Evolutionary conservation across 2,797 vertebrate species (phyloP).

Genomic region (Smutsia gigantea): DNA sequence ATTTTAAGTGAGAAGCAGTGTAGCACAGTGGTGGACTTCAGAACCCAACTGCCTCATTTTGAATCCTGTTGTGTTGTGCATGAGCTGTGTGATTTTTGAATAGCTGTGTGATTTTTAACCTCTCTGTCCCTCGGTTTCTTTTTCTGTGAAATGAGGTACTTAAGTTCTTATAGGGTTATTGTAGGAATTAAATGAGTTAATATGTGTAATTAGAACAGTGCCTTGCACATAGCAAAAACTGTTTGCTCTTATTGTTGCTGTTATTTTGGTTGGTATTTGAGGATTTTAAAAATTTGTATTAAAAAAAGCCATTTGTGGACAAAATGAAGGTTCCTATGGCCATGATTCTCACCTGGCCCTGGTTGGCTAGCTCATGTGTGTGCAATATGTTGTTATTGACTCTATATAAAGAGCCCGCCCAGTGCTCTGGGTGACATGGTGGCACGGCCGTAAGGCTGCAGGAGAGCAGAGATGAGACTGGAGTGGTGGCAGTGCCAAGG

Average conservation of each 20-base stretch:
- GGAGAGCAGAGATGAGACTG: no score
- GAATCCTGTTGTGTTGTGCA: not conserved
- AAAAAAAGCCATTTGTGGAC: not conserved
- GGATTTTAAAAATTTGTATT: not conserved
- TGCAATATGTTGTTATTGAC: no score
- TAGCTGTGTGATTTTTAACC: not conserved
- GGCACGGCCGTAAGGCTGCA: no score
- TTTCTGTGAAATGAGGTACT: slow-evolving; percentile 9
- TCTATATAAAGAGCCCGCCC: no score
- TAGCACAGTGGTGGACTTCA: not conserved
- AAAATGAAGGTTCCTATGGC: no score
- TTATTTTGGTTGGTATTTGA: slow-evolving; percentile 1
- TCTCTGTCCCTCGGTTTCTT: not conserved
- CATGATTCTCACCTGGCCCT: no score
- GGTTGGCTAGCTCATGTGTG: no score
- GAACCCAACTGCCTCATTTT: not conserved
- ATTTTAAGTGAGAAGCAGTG: not conserved
- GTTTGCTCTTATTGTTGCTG: not conserved
- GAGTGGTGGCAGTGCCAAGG: no score
- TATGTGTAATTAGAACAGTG: not conserved
- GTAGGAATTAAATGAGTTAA: not conserved
- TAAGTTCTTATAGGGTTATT: not conserved
- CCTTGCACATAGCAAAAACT: not conserved
- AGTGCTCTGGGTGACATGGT: no score
- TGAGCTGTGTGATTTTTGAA: not conserved